Evolutionary conservation across 2,113 vertebrate species (phyloP).

Genomic region (Anthoscopus minutus): DNA sequence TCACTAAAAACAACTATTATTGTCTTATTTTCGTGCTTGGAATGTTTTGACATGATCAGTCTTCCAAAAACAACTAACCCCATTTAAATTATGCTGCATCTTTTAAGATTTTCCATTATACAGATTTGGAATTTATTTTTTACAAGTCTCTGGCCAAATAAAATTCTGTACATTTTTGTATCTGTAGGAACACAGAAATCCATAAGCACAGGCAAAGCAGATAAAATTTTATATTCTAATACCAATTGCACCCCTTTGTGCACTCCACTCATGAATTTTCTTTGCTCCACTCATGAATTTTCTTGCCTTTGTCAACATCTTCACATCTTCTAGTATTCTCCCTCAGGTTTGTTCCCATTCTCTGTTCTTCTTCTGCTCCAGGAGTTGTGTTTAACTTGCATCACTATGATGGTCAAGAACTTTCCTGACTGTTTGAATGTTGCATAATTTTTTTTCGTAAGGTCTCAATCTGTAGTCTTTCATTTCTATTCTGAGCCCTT

Average conservation of each 20-base stretch:
- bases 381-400: background rate
- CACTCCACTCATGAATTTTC: background rate
- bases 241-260: background rate
- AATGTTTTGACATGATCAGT: background rate
- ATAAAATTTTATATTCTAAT: background rate
- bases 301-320: background rate
- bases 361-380: background rate
- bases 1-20: background rate
- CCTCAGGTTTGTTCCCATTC: background rate
- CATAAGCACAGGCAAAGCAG: background rate
- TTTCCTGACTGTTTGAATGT: background rate
- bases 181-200: background rate
- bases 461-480: background rate
- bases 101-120: background rate
- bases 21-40: background rate
- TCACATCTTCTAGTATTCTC: background rate
- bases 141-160: background rate
- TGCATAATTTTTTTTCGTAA: background rate
- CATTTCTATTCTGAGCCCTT: background rate
- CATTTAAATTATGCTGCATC: background rate
- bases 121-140: background rate
- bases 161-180: background rate
- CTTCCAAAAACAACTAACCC: background rate
- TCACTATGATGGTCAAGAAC: background rate
- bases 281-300: background rate